phyloP scores from a whole-genome alignment of 92 coral and sea anemone genomes.

The Porites rus region DNA sequence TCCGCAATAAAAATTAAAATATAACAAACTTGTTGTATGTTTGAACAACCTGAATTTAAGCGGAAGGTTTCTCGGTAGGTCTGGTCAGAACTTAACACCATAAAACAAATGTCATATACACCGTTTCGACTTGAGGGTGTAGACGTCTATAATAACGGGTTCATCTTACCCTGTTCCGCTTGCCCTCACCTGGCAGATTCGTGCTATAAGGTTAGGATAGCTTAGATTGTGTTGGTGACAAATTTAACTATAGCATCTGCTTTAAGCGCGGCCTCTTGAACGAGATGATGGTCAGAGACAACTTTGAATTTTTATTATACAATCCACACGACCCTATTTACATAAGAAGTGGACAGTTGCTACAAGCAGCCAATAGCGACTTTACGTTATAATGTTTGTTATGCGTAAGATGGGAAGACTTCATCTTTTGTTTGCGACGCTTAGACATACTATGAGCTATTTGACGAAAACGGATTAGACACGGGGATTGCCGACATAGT shows the following conservation, averaged over 20 bases:
- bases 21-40: conserved; percentile 33
- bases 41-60: conserved; percentile 7
- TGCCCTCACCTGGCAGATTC: background rate
- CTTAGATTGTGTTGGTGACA: background rate
- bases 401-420: conserved; percentile 23
- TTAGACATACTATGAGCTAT: conserved; percentile 1
- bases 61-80: background rate
- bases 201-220: background rate
- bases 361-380: conserved; percentile 25
- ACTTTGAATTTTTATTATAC: conserved; percentile 13
- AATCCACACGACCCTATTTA: conserved; percentile 33
- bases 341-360: conserved; percentile 48
- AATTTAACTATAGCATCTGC: conserved; percentile 14
- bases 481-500: background rate
- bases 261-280: conserved; percentile 4
- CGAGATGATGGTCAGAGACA: conserved; percentile 9
- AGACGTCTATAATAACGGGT: background rate
- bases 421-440: background rate
- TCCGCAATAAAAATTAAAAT: background rate
- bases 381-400: conserved; percentile 17
- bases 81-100: background rate
- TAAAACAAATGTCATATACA: background rate
- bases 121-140: background rate
- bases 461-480: background rate
- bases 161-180: background rate